These are phyloP conservation scores for Heliconius sara DNA, from an alignment of 2,888 invertebrate genomes.

Conservation along the genomic window DNA sequence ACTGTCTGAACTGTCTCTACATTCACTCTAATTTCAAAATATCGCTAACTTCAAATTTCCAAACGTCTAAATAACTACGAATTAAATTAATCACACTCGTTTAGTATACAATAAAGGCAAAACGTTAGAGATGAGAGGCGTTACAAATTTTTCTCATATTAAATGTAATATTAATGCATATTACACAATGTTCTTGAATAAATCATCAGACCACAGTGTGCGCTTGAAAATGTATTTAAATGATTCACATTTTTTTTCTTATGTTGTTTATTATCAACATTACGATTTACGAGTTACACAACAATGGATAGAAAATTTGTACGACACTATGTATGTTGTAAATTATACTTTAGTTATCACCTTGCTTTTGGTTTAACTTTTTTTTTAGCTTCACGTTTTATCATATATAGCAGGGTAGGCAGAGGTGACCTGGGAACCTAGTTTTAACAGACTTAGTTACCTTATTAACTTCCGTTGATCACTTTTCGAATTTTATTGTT, in stretches of 20 bases:
- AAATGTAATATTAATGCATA: conserved; percentile 36
- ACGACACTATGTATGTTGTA: neutral
- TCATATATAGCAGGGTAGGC: neutral
- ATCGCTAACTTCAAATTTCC: too few relatives aligned
- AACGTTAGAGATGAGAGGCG: conserved; percentile 20
- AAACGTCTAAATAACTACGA: neutral
- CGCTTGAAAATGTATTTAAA: conserved; percentile 53
- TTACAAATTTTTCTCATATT: conserved; percentile 29
- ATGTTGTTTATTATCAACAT: conserved; percentile 66
- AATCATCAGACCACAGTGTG: conserved; percentile 32
- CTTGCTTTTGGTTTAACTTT: neutral
- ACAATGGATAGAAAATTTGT: conserved; percentile 46
- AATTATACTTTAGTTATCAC: neutral
- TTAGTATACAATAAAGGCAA: conserved; percentile 33
- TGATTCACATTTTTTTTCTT: conserved; percentile 60
- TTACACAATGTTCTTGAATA: conserved; percentile 33
- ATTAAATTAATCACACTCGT: conserved; percentile 37
- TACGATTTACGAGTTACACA: conserved; percentile 49
- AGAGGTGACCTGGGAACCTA: neutral
- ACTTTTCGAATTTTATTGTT: too few relatives aligned
- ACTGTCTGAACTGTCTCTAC: too few relatives aligned
- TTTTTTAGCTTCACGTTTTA: neutral
- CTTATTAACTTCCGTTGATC: neutral
- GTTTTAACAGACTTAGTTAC: neutral
- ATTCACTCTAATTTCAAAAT: too few relatives aligned